Base-by-base conservation (phyloP, 2,888 invertebrate genomes). In the Calliphora vomitoria region DNA sequence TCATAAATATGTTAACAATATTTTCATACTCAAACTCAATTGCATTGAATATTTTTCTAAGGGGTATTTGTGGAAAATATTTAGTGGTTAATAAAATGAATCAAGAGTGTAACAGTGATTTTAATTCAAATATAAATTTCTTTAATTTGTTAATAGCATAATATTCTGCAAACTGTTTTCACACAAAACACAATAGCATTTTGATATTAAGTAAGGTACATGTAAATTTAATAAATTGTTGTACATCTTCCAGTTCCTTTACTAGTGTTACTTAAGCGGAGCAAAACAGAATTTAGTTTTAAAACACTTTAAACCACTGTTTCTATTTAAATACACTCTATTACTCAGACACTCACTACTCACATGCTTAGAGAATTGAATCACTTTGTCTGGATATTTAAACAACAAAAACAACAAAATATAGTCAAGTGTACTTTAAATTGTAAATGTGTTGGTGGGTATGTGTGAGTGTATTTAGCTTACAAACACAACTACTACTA, bases 1-100 rank as follows among this genome's bases (percentile, higher is more conserved):
- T 89, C 88, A 87, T 88, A 86, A 85, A 87, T 88, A 86, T 86
- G 88, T 85, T 87, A 86, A 87, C 88, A 88, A 86, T 55, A 62
- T 18, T 25, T 47, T n/a, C 10, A 1, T 20, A 50, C 38, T 35
- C n/a, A 15, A 18, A 35, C 35, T 35, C 35, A 8, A 64, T 81
- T 53, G 25, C 53, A 41, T 81, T 31, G 31, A 64, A 62, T 44
- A 13, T 81, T 50, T 47, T 60, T 8, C 41, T 11, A 0, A 41
- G 8, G 38, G 55, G 31, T 25, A 68, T 44, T 68, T 50, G 10
- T 31, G 18, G n/a, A 53, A 53, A 66, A 66, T 15, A 62, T 62
- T 62, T 25, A 44, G 25, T 44, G 10, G 11, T 25, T 31, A n/a
- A n/a, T 20, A 10, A 20, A 62, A 50, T 20, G 71, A n/a, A 71